phyloP scores from a whole-genome alignment of 1,140 invertebrate genomes.

The Neodiprion pinetum region DNA sequence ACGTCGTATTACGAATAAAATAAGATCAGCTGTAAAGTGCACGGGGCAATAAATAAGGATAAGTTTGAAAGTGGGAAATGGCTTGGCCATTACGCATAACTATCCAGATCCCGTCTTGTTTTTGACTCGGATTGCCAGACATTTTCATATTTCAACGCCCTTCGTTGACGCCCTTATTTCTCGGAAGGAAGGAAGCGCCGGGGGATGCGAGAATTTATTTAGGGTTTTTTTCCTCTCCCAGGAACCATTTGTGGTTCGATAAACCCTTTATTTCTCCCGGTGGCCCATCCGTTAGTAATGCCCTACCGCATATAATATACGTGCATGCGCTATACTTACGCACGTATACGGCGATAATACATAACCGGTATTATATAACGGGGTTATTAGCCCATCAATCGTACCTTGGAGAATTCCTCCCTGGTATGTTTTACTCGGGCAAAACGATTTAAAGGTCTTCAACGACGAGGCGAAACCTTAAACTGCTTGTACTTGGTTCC shows the following conservation, averaged over 20 bases:
- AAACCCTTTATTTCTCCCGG: background rate
- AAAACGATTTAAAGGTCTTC: no score
- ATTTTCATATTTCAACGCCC: conserved; percentile 4
- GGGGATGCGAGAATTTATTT: conserved; percentile 7
- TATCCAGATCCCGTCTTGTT: conserved; percentile 5
- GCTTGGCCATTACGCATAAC: background rate
- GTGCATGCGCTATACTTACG: no score
- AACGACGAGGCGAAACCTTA: no score
- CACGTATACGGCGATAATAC: no score
- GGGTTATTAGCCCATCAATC: conserved; percentile 5
- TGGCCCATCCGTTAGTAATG: background rate
- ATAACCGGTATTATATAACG: background rate
- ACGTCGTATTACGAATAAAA: no score
- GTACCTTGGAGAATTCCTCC: background rate
- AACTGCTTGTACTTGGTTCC: no score
- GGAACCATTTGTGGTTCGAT: background rate
- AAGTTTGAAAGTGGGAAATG: background rate
- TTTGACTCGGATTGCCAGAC: background rate
- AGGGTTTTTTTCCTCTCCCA: background rate
- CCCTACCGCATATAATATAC: no score
- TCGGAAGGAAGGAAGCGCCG: background rate
- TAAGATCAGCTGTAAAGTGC: background rate
- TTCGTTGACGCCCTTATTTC: background rate
- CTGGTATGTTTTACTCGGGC: background rate
- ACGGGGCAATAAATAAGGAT: conserved; percentile 2